Evolutionary conservation across 2,797 vertebrate genomes (phyloP), one percentile per base, ranked within the genome.

Genomic region (Chrysolophus pictus): DNA sequence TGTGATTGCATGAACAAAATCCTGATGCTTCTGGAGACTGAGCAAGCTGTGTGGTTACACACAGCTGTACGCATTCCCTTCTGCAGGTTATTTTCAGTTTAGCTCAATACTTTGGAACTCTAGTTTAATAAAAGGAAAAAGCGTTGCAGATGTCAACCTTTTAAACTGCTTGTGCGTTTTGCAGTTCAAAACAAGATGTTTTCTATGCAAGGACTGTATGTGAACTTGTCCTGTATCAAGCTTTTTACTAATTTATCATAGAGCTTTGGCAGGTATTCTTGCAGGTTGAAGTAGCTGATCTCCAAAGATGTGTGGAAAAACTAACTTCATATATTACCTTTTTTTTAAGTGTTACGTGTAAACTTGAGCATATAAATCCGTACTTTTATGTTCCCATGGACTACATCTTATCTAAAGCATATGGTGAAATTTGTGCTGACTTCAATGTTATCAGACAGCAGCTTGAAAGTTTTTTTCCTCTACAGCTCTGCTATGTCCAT

Each of bases 221-320:
- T 64, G 58, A 86, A 90, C 63, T 79, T 46, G 28, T 44, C 89
- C 69, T 90, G 53, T 64, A 68, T 75, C 60, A 70, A 76, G 23
- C 11, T 31, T 71, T 72, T 87, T 68, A 55, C 35, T 76, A 64
- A 87, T 90, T 87, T 91, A 65, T 79, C 41, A 5, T 42, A 82
- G 71, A 49, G 67, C 64, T 88, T 84, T 76, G 91, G 73, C 77
- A 35, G 76, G 4, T 86, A 14, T 29, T 90, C 33, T 77, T 90
- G 80, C 60, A 87, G 67, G 58, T 53, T 94, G 89, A 75, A 87
- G 81, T 72, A 88, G 56, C 21, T 70, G 62, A 93, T 65, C 59
- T 94, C 60, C 78, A 46, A 91, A 94, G 87, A 51, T 76, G 41
- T 51, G 15, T 10, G 59, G 81, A 29, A 58, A n/a, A 87, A 39